Percentiles rank a stretch among this genome's conserved stretches.
phyloP scores from a whole-genome alignment of 2,113 vertebrate genomes.

The Neolamprologus tretocephalus region DNA sequence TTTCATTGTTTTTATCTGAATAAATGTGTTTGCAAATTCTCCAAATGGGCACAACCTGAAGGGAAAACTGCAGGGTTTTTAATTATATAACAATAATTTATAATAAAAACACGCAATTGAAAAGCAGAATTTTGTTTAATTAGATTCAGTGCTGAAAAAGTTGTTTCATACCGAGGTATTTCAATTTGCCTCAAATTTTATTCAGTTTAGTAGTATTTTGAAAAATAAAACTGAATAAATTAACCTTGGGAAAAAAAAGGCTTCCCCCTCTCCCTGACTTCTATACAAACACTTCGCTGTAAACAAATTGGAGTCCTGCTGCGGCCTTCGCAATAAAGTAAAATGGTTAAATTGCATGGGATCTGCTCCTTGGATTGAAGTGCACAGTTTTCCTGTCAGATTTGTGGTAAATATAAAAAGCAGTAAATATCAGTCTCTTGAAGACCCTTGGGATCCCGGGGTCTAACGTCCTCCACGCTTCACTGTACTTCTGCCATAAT shows the following conservation, averaged over 20 bases:
- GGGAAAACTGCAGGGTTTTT: background rate
- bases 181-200: background rate
- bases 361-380: background rate
- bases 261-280: background rate
- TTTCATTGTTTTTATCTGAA: background rate
- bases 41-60: background rate
- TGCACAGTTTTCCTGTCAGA: background rate
- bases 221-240: background rate
- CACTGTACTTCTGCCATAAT: background rate
- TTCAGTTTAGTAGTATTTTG: background rate
- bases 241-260: background rate
- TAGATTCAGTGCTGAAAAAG: background rate
- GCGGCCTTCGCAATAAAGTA: background rate
- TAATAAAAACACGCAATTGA: background rate
- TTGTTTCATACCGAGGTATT: background rate
- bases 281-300: background rate
- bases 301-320: background rate
- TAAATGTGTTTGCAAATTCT: background rate
- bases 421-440: background rate
- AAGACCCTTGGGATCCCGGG: background rate
- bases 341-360: background rate
- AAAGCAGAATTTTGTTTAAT: background rate
- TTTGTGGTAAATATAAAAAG: background rate
- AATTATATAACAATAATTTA: background rate
- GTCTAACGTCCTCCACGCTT: background rate